Base-by-base conservation (phyloP, 2,797 vertebrate genomes). In the Momotus momota region DNA sequence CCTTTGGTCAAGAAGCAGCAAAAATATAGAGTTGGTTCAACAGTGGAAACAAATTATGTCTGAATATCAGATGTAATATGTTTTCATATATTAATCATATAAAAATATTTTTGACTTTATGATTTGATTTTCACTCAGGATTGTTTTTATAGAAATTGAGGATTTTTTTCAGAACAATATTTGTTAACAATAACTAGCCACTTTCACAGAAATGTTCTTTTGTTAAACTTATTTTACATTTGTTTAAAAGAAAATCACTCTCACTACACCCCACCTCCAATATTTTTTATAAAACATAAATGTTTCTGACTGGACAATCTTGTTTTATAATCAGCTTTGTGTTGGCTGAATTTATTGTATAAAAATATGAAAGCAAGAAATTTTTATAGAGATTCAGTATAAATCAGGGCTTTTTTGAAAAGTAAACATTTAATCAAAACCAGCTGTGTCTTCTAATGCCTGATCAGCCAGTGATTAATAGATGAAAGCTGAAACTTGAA, bases 241-340 rank as follows among this genome's bases (percentile, higher is more conserved):
- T 71, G 1, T 79, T 72, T 41, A 6, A 51, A 83, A 86, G 10
- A 20, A 23, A 19, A 27, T 18, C 3, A 35, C 0, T 5, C 0
- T 12, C 26, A 18, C 6, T 5, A 22, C 9, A 14, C 2, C 6
- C 3, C 3, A 17, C 3, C 1, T 3, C 6, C 14, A 1, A 0
- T 31, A 27, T 15, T 57, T 86, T 74, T 57, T n/a, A 23, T 43
- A 38, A 71, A 70, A 48, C 7, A 43, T 25, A 67, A 58, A n/a
- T 72, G 12, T 81, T 84, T 90, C 51, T 86, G 49, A 27, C 40
- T 65, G n/a, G 21, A 52, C 94, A 21, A 84, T 83, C 41, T 38
- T 65, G 27, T 78, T 93, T 92, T 84, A 69, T 45, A 71, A 29
- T 41, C 31, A 88, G 26, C 38, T 86, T 12, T 49, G 61, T 75